These are phyloP conservation scores for Byasa hedistus DNA, from an alignment of 2,888 invertebrate genomes.

Conservation along the genomic window DNA sequence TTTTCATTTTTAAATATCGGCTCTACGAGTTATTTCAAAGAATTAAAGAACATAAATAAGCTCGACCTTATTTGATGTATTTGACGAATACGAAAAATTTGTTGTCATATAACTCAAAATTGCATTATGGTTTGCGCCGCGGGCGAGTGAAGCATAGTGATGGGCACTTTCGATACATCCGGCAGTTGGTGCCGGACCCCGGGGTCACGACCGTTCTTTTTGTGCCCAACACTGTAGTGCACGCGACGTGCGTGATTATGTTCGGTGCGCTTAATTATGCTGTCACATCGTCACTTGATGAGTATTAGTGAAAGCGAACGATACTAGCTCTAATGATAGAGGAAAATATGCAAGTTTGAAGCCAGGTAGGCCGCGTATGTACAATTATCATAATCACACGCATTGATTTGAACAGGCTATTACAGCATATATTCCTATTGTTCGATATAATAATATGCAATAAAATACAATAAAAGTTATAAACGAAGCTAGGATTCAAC, in stretches of 20 bases:
- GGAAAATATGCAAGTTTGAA: conserved; percentile 40
- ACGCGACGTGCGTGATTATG: conserved; percentile 70
- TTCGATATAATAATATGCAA: not conserved
- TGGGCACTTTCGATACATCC: conserved; percentile 75
- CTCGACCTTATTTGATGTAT: conserved; percentile 25
- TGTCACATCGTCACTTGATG: conserved; percentile 76
- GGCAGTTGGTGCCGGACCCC: conserved; percentile 53
- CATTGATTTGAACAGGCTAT: conserved; percentile 4
- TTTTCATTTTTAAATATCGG: not conserved
- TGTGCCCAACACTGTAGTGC: conserved; percentile 58
- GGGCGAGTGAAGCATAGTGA: conserved; percentile 46
- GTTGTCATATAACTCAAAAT: conserved; percentile 44
- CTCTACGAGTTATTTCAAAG: not conserved
- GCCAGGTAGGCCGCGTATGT: not conserved
- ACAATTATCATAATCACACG: conserved; percentile 12
- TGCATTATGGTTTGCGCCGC: conserved; percentile 40
- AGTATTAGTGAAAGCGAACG: conserved; percentile 73
- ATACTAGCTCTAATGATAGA: conserved; percentile 62
- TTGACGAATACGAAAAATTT: conserved; percentile 42
- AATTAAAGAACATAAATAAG: not conserved
- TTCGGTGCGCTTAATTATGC: conserved; percentile 77
- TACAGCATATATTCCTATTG: not conserved
- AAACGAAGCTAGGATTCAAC: not conserved
- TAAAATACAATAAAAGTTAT: not conserved
- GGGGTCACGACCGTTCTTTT: conserved; percentile 75